Percentiles rank a stretch among this genome's conserved stretches.
These are phyloP conservation scores for Strix aluco DNA, from an alignment of 2,113 vertebrate species.

Conservation along the genomic window DNA sequence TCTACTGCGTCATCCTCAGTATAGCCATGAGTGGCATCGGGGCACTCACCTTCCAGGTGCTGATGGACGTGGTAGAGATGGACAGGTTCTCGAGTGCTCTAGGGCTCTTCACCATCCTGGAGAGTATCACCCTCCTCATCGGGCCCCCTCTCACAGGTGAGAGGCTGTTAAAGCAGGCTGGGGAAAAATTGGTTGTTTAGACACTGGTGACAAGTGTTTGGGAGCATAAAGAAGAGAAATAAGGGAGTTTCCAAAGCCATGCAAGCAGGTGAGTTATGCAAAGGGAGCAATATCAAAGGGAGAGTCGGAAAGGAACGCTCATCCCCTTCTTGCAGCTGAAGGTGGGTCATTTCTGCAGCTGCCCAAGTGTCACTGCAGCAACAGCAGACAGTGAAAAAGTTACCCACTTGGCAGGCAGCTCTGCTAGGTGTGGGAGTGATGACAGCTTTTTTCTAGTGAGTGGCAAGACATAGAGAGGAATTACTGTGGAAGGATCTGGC, in stretches of 20 bases:
- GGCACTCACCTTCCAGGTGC: slow-evolving; percentile 87
- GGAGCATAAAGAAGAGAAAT: not conserved
- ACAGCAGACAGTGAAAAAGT: not conserved
- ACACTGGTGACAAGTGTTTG: not conserved
- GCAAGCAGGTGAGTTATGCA: not conserved
- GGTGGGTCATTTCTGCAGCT: not conserved
- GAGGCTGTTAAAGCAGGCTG: not conserved
- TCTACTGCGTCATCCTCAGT: slow-evolving; percentile 81
- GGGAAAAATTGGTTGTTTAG: not conserved
- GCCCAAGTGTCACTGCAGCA: not conserved
- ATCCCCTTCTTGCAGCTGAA: not conserved
- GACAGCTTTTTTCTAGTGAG: not conserved
- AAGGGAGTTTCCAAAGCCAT: not conserved
- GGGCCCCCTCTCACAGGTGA: slow-evolving; percentile 91
- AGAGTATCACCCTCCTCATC: slow-evolving; percentile 84
- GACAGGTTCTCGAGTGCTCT: slow-evolving; percentile 88
- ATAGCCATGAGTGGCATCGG: slow-evolving; percentile 88
- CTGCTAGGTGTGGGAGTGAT: not conserved
- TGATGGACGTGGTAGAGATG: slow-evolving; percentile 94
- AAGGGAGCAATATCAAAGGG: not conserved
- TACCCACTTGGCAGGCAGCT: not conserved
- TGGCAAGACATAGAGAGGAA: not conserved
- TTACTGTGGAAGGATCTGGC: not conserved
- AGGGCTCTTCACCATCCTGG: slow-evolving; percentile 88
- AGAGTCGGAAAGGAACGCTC: not conserved